Evolutionary conservation across 1,140 invertebrate genomes (phyloP).

Genomic region (Drosophila parabipectinata): DNA sequence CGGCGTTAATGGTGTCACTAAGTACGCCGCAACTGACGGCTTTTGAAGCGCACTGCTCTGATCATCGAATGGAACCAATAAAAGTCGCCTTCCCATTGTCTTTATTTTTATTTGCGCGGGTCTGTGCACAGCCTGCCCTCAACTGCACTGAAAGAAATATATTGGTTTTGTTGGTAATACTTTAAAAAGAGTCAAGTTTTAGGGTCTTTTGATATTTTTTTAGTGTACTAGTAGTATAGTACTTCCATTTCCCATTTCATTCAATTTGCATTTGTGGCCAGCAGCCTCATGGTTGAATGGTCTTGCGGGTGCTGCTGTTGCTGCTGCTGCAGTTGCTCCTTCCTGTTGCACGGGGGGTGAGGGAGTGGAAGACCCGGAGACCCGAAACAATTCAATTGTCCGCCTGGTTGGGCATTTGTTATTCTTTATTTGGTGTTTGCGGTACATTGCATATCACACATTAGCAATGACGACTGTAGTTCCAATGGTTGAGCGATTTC

Average conservation of each 20-base stretch:
- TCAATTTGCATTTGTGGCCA: constrained; percentile 76
- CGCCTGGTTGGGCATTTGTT: constrained; percentile 58
- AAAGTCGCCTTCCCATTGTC: constrained; percentile 78
- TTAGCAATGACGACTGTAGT: constrained; percentile 56
- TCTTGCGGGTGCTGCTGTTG: constrained; percentile 48
- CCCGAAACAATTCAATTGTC: constrained; percentile 83
- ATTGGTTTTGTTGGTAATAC: background rate
- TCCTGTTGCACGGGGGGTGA: constrained; percentile 6
- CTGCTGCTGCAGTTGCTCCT: background rate
- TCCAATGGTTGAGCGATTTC: constrained; percentile 16
- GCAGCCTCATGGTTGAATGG: constrained; percentile 63
- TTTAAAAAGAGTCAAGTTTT: too few species aligned
- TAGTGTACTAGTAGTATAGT: constrained; percentile 45
- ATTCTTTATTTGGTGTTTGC: constrained; percentile 39
- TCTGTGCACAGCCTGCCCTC: constrained; percentile 19
- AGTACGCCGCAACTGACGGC: constrained; percentile 71
- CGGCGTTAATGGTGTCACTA: constrained; percentile 82
- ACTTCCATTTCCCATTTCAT: constrained; percentile 76
- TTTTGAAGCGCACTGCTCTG: constrained; percentile 43
- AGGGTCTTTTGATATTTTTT: background rate
- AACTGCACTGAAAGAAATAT: constrained; percentile 22
- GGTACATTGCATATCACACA: constrained; percentile 83
- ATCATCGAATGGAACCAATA: constrained; percentile 84
- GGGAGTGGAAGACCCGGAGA: constrained; percentile 18
- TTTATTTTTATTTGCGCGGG: constrained; percentile 70